Percentiles rank a stretch among this genome's conserved stretches.
Conservation (phyloP, 2,113 vertebrate genomes). For the Quiscalus mexicanus region DNA sequence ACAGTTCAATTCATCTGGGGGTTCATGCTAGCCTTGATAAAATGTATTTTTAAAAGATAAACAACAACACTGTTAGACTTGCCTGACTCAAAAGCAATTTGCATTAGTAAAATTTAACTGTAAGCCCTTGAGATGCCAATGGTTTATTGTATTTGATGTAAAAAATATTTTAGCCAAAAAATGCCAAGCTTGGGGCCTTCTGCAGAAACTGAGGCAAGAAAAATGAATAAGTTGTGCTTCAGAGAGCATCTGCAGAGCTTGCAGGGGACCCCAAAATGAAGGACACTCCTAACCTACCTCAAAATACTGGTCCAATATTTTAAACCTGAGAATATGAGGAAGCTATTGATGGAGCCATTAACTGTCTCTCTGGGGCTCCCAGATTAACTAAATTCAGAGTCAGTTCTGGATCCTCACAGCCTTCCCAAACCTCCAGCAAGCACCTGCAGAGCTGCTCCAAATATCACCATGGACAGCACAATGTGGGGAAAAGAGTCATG, state of each 20-base stretch:
- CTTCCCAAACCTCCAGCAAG: neutral
- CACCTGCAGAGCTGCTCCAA: neutral
- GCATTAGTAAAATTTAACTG: neutral
- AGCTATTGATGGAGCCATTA: neutral
- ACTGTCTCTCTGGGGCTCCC: neutral
- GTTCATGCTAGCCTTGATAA: neutral
- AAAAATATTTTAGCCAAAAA: neutral
- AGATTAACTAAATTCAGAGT: neutral
- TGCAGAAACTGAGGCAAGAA: neutral
- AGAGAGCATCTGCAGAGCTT: neutral
- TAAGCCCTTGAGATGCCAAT: neutral
- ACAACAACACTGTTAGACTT: neutral
- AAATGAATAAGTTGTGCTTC: neutral
- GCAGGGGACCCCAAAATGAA: neutral
- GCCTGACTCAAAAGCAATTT: neutral
- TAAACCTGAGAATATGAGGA: neutral
- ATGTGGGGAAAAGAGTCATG: rapidly evolving
- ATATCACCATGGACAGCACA: neutral
- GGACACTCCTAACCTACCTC: neutral
- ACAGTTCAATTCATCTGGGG: neutral
- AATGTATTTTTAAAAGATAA: neutral
- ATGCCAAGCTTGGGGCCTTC: neutral
- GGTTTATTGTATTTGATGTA: neutral
- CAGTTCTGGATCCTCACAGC: neutral
- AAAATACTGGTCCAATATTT: neutral